A percentile compares a stretch with the other conserved stretches of the same genome.
These are phyloP conservation scores for Eumerus sabulonum DNA, from an alignment of 2,888 invertebrate species.

Conservation along the genomic window DNA sequence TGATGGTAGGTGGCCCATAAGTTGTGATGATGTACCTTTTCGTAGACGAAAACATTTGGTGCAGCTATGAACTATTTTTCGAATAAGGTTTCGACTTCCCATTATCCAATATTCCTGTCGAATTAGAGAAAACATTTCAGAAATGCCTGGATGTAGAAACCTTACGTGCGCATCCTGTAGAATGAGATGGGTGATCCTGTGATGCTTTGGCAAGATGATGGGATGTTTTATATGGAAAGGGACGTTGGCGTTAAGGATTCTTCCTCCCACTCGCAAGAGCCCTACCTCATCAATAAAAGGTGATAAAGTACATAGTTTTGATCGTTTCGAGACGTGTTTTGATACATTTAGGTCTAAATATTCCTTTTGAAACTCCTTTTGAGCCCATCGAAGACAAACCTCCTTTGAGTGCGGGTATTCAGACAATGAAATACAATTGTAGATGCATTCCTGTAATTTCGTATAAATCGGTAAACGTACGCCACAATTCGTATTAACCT, in stretches of 20 bases:
- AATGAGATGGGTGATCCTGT: not conserved
- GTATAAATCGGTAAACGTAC: not conserved
- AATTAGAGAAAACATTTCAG: constrained; percentile 9
- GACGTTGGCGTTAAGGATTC: constrained; percentile 4
- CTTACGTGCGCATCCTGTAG: too few species aligned
- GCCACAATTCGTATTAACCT: constrained; percentile 4
- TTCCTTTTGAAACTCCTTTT: constrained; percentile 9
- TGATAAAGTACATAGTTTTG: not conserved
- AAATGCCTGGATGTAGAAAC: constrained; percentile 15
- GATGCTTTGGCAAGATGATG: constrained; percentile 4
- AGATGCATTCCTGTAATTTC: not conserved
- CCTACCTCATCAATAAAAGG: constrained; percentile 13
- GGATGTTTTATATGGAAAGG: constrained; percentile 8
- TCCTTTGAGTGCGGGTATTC: not conserved
- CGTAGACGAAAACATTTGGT: constrained; percentile 4
- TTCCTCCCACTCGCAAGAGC: constrained; percentile 3
- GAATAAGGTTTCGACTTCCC: constrained; percentile 1
- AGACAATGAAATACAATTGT: not conserved
- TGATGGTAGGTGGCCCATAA: too few species aligned
- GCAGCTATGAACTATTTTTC: constrained; percentile 5
- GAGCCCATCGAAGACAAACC: not conserved
- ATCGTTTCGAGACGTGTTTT: constrained; percentile 2
- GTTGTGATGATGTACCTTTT: not conserved
- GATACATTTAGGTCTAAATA: not conserved
- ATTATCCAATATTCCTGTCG: constrained; percentile 37